Evolutionary conservation across 2,113 vertebrate species (phyloP).

Genomic region (Vicugna pacos): DNA sequence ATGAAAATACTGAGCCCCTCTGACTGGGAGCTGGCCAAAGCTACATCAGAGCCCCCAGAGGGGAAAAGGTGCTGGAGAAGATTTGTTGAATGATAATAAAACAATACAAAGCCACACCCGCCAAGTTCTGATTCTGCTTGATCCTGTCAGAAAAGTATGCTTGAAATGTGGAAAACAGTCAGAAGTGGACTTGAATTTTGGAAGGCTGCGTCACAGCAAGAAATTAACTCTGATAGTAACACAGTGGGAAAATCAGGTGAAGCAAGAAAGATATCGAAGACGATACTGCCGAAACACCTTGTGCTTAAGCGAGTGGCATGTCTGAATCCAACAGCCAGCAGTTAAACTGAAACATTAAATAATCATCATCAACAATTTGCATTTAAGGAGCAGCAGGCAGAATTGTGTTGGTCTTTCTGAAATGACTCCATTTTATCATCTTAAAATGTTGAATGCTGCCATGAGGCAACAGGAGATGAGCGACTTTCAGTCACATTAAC

Average conservation of each 20-base stretch:
- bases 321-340: neutral
- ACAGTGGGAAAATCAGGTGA: neutral
- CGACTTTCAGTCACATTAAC: neutral
- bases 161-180: neutral
- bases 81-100: neutral
- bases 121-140: neutral
- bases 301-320: neutral
- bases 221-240: conserved; percentile 21
- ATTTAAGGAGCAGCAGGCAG: neutral
- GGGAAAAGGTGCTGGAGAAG: neutral
- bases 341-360: neutral
- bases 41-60: neutral
- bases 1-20: neutral
- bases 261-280: neutral
- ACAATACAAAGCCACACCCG: neutral
- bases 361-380: neutral
- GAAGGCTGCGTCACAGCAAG: neutral
- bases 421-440: neutral
- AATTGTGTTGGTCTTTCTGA: neutral
- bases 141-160: neutral
- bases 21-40: neutral
- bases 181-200: neutral
- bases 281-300: neutral
- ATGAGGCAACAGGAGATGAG: neutral
- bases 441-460: neutral